These are phyloP conservation scores for Criorhina ranunculi DNA, from an alignment of 2,888 invertebrate genomes.

Conservation along the genomic window DNA sequence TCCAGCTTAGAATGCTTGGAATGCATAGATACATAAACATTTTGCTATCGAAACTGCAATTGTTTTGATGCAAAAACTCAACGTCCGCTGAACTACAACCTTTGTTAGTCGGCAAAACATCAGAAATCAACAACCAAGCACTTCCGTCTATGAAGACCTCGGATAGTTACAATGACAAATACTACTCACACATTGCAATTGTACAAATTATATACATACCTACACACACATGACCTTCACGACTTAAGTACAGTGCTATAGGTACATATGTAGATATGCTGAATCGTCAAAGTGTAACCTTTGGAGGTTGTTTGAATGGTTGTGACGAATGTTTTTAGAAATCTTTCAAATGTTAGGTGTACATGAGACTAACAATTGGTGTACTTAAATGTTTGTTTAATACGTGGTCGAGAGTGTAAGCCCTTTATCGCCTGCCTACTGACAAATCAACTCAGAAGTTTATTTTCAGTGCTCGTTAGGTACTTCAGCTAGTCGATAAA, in stretches of 20 bases:
- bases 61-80: neutral
- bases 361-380: neutral
- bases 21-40: too few relatives aligned
- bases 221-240: constrained; percentile 5
- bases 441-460: too few relatives aligned
- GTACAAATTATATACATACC: too few relatives aligned
- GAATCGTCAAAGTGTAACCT: constrained; percentile 10
- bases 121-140: neutral
- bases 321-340: neutral
- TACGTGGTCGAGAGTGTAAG: too few relatives aligned
- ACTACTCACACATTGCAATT: neutral
- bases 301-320: constrained; percentile 2
- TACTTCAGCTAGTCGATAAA: too few relatives aligned
- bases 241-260: neutral
- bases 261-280: neutral
- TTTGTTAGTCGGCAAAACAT: neutral
- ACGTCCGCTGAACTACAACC: neutral
- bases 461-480: too few relatives aligned
- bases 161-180: neutral
- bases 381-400: neutral
- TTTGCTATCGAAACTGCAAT: too few relatives aligned
- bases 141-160: constrained; percentile 11
- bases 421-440: too few relatives aligned
- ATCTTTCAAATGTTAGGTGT: neutral
- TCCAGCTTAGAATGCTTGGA: too few relatives aligned